These are phyloP conservation scores for Dinomys branickii DNA, from an alignment of 2,113 vertebrate species.

Conservation along the genomic window DNA sequence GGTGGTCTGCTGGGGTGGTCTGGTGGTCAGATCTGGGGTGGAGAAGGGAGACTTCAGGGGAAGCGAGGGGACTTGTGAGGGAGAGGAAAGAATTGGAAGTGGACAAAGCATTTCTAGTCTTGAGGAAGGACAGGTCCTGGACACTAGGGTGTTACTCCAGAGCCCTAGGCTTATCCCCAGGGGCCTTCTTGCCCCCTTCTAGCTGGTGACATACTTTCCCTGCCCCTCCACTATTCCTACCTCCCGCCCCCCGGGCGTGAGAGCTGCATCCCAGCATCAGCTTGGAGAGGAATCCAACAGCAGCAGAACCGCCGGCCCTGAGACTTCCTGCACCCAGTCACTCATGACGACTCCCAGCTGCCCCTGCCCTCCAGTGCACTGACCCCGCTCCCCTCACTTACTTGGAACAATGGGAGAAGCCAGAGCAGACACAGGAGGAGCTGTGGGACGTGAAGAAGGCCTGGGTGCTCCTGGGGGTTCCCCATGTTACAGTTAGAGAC, in stretches of 20 bases:
- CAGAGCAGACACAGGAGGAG: constrained; percentile 47
- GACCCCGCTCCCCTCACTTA: constrained; percentile 43
- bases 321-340: background rate
- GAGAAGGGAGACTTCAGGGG: background rate
- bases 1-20: background rate
- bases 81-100: background rate
- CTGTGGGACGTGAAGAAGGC: background rate
- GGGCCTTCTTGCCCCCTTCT: background rate
- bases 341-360: background rate
- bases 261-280: background rate
- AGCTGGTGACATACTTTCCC: no score
- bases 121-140: background rate
- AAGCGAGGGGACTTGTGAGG: accelerated
- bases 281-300: background rate
- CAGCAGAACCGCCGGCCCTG: accelerated
- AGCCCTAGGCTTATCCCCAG: accelerated
- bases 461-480: background rate
- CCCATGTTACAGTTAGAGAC: background rate
- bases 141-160: background rate
- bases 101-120: background rate
- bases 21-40: background rate
- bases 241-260: background rate
- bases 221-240: no score
- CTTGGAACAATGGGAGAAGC: constrained; percentile 57
- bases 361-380: accelerated